Evolutionary conservation across 1,140 invertebrate genomes (phyloP).

Genomic region (Theocolax elegans): DNA sequence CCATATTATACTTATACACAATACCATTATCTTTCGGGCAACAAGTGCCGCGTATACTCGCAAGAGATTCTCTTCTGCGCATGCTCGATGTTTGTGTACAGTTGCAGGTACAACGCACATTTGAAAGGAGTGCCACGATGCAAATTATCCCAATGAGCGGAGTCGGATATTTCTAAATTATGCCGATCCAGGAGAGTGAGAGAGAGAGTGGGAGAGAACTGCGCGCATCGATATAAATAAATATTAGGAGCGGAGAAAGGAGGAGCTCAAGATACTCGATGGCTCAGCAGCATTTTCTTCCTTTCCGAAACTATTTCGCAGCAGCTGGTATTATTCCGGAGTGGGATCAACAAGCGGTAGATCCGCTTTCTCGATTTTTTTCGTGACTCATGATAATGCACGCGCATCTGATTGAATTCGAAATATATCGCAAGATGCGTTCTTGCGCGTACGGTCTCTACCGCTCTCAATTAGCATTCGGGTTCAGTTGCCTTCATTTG

Average conservation of each 20-base stretch:
- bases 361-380: no score
- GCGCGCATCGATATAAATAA: conserved; percentile 47
- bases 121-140: neutral
- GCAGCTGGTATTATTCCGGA: neutral
- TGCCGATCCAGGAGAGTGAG: conserved; percentile 45
- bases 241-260: conserved; percentile 47
- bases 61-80: neutral
- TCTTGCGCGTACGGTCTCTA: no score
- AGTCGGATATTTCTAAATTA: conserved; percentile 43
- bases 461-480: conserved; percentile 16
- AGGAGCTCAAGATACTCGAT: conserved; percentile 26
- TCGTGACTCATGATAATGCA: conserved; percentile 16
- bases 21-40: conserved; percentile 6
- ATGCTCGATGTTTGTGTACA: neutral
- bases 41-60: no score
- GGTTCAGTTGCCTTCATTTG: neutral
- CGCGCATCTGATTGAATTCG: conserved; percentile 32
- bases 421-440: conserved; percentile 18
- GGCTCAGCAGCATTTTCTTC: conserved; percentile 51
- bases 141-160: no score
- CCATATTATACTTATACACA: no score
- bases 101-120: neutral
- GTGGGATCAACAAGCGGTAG: no score
- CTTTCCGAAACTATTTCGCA: neutral
- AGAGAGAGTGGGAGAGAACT: conserved; percentile 18